These are phyloP conservation scores for Tridacna crocea DNA, from an alignment of 2,888 invertebrate genomes.

Conservation along the genomic window DNA sequence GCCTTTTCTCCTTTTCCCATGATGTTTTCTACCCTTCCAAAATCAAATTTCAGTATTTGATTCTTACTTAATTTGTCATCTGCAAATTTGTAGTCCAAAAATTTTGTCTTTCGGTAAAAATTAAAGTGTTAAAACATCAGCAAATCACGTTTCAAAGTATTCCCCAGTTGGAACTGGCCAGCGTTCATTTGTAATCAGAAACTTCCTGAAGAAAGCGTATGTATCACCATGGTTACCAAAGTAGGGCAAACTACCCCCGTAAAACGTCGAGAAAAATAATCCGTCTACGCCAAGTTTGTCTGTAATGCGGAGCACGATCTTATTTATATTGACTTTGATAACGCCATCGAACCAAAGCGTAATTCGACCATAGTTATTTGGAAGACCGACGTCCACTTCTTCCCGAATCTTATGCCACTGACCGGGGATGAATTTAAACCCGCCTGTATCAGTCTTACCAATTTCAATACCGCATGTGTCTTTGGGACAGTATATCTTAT, in stretches of 20 bases:
- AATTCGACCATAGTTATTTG: constrained; percentile 53
- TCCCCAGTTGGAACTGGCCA: not conserved
- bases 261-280: constrained; percentile 74
- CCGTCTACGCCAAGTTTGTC: constrained; percentile 62
- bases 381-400: constrained; percentile 67
- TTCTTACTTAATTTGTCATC: too few relatives aligned
- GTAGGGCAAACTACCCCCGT: constrained; percentile 63
- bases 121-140: too few relatives aligned
- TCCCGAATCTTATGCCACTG: constrained; percentile 70
- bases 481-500: not conserved
- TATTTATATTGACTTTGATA: constrained; percentile 46
- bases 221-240: constrained; percentile 69
- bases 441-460: constrained; percentile 26
- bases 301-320: constrained; percentile 61
- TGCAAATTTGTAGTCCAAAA: too few relatives aligned
- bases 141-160: not conserved
- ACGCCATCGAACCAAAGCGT: constrained; percentile 64
- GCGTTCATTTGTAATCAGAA: constrained; percentile 47
- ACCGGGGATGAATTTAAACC: constrained; percentile 47
- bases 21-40: too few relatives aligned
- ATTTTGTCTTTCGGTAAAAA: too few relatives aligned
- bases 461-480: not conserved
- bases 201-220: constrained; percentile 72
- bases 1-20: too few relatives aligned
- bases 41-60: too few relatives aligned